Percentiles rank a stretch among this genome's conserved stretches.
phyloP scores from a whole-genome alignment of 1,140 invertebrate species.

The Scylla paramamosain region DNA sequence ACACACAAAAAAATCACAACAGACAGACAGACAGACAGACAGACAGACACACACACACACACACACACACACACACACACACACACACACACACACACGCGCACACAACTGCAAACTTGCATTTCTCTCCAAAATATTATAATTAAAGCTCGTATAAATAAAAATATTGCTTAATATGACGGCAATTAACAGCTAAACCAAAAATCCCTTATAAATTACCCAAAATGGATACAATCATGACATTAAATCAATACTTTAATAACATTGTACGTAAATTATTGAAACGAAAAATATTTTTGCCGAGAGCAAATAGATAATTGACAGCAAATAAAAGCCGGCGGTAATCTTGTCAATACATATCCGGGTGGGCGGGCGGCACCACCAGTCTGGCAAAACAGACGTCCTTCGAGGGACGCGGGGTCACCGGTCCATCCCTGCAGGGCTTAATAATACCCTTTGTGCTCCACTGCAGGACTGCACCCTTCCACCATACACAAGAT shows the following conservation, averaged over 20 bases:
- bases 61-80: no score
- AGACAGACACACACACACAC: no score
- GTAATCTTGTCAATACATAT: conserved; percentile 24
- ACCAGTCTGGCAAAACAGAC: no score
- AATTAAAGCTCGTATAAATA: background rate
- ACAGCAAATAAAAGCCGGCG: conserved; percentile 3
- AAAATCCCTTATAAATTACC: conserved; percentile 24
- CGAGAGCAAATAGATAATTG: conserved; percentile 1
- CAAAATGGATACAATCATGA: conserved; percentile 10
- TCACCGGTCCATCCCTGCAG: no score
- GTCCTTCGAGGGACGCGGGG: no score
- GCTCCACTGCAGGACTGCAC: no score
- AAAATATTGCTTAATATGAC: conserved; percentile 15
- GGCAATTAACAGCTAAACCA: conserved; percentile 22
- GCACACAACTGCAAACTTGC: background rate
- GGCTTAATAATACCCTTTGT: no score
- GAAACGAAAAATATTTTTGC: conserved; percentile 24
- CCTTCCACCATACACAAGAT: no score
- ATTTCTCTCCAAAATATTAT: conserved; percentile 14
- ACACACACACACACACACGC: no score
- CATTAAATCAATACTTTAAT: conserved; percentile 25
- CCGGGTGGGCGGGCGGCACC: background rate
- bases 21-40: no score
- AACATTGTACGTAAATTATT: conserved; percentile 5
- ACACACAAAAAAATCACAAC: background rate